Conservation (phyloP, 2,888 invertebrate genomes). For the Onchidella celtica region DNA sequence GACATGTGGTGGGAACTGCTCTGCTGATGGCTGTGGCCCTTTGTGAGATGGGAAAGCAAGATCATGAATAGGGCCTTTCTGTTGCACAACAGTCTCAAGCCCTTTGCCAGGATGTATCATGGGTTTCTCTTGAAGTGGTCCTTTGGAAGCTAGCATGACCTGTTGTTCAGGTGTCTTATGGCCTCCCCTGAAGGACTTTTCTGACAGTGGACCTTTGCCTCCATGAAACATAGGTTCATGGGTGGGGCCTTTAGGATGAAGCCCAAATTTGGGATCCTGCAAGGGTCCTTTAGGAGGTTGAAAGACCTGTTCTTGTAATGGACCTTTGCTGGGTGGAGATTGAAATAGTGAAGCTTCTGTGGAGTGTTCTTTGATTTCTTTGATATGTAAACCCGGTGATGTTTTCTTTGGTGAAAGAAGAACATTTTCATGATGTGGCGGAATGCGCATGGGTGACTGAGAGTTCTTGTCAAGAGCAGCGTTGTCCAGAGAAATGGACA, state of each 20-base stretch:
- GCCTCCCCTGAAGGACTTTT: background rate
- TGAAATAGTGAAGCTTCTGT: conserved; percentile 27
- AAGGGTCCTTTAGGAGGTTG: conserved; percentile 24
- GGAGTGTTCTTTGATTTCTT: conserved; percentile 15
- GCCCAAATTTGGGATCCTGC: conserved; percentile 4
- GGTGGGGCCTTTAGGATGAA: conserved; percentile 17
- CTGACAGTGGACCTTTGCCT: background rate
- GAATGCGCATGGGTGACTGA: conserved; percentile 41
- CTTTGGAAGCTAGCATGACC: conserved; percentile 3
- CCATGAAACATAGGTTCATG: conserved; percentile 36
- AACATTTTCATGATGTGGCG: conserved; percentile 43
- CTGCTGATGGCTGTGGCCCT: conserved; percentile 3
- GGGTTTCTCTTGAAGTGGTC: conserved; percentile 1
- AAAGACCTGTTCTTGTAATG: background rate
- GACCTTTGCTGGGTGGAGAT: conserved; percentile 10
- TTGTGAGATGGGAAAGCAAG: background rate
- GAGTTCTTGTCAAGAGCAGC: conserved; percentile 40
- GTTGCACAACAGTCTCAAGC: background rate
- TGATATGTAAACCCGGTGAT: conserved; percentile 24
- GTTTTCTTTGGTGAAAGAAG: conserved; percentile 33
- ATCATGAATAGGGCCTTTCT: conserved; percentile 13
- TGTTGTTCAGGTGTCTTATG: background rate
- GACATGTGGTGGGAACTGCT: conserved; percentile 3
- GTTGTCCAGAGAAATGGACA: conserved; percentile 47
- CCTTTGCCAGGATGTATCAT: background rate